These are phyloP conservation scores for Sclerodermus sp. DNA, from an alignment of 2,888 invertebrate genomes.

Conservation along the genomic window DNA sequence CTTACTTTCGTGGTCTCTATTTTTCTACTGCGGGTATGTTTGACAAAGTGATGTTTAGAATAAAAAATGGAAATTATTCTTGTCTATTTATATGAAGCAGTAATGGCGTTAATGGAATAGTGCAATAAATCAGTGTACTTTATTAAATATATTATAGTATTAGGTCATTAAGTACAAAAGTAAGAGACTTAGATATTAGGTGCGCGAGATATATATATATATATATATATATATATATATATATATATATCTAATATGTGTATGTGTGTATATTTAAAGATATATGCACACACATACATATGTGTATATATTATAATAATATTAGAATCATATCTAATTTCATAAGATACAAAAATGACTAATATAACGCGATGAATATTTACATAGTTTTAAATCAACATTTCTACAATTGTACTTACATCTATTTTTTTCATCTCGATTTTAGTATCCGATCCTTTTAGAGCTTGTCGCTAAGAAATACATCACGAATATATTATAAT, in stretches of 20 bases:
- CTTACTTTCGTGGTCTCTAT: conserved; percentile 23
- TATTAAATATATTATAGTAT: conserved; percentile 27
- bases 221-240: conserved; percentile 1
- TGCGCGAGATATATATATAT: conserved; percentile 1
- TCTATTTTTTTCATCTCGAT: neutral
- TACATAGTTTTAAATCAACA: too few species aligned
- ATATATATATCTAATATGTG: too few species aligned
- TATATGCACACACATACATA: too few species aligned
- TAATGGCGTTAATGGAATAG: conserved; percentile 35
- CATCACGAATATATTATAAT: neutral
- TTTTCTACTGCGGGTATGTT: conserved; percentile 28
- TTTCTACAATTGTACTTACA: too few species aligned
- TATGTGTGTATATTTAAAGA: too few species aligned
- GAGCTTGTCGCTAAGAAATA: conserved; percentile 8
- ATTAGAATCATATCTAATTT: too few species aligned
- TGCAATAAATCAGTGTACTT: conserved; percentile 47
- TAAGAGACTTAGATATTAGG: conserved; percentile 27
- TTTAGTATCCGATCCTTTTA: conserved; percentile 7
- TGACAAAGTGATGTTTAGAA: conserved; percentile 12
- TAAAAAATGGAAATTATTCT: conserved; percentile 7
- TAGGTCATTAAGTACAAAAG: conserved; percentile 37
- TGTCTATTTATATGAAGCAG: conserved; percentile 21
- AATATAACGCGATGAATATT: too few species aligned
- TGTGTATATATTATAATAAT: too few species aligned
- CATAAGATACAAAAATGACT: too few species aligned